Base-by-base conservation (phyloP, 92 coral and sea anemone genomes). In the Parazoanthus darwini region DNA sequence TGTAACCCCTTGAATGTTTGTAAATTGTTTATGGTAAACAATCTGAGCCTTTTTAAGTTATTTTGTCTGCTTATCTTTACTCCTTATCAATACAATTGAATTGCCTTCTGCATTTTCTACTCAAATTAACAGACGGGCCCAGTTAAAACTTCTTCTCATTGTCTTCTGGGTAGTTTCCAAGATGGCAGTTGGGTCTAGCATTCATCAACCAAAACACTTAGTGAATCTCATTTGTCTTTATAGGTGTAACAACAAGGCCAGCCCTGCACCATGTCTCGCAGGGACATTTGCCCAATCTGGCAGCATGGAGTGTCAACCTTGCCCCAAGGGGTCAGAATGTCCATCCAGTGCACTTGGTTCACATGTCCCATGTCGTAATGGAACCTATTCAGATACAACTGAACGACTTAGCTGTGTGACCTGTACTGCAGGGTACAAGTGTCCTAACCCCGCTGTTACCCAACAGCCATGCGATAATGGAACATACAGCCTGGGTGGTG, bases 301-400 rank as follows among this genome's bases (percentile, higher is more conserved):
- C 26, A 35, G 86, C 46, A 86, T 82, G 73, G 75, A 88, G 75
- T 95, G 98, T 39, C 70, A 85, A 54, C 13, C 67, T 0, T 95
- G 98, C 85, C 98, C 95, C 37, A 93, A 88, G 79, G 96, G 98
- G 29, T 92, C 96, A 79, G 89, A 86, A 29, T 95, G 98, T 54
- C 96, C 98, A 20, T 82, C 92, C 0, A 59, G 85, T 72, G 94
- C 79, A 82, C 87, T 92, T 3, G 63, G 92, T 16, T 71, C 77
- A 29, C 92, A 89, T 33, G 78, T 89, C 9, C 93, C 94, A 15
- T 95, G 98, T 87, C 80, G 89, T 10, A 95, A 95, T 88, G 98
- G 98, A 77, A 92, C 98, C 20, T 92, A 91, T 72, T 79, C 96
- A 42, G 89, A 82, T 58, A 73, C 78, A 14, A 92, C 90, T 54